A percentile compares a stretch with the other conserved stretches of the same genome.
Conservation (phyloP, 2,888 invertebrate species). For the Amphipyra tragopoginis region DNA sequence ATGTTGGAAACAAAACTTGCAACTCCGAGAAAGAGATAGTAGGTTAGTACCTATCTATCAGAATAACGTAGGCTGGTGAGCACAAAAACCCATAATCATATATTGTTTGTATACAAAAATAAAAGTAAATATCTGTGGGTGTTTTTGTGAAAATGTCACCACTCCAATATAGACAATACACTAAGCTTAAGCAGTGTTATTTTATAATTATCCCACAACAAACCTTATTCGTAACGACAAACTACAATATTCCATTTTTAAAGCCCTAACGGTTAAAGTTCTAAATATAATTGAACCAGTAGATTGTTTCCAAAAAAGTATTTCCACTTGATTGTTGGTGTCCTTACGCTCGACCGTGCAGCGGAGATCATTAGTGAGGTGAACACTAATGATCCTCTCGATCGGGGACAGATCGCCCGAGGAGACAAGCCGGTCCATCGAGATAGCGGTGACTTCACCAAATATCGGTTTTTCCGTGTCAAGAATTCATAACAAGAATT, state of each 20-base stretch:
- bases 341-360: slow-evolving; percentile 58
- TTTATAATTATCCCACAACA: background rate
- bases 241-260: background rate
- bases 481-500: slow-evolving; percentile 60
- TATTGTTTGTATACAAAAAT: too few species aligned
- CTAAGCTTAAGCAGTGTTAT: background rate
- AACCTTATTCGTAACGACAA: background rate
- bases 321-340: slow-evolving; percentile 58
- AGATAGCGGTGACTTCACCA: slow-evolving; percentile 65
- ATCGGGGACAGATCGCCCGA: slow-evolving; percentile 72
- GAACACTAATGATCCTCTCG: slow-evolving; percentile 85
- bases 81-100: too few species aligned
- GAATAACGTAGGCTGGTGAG: too few species aligned
- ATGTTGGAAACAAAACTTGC: slow-evolving; percentile 8
- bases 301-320: slow-evolving; percentile 57
- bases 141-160: too few species aligned
- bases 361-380: slow-evolving; percentile 81
- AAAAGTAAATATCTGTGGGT: too few species aligned
- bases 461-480: slow-evolving; percentile 65
- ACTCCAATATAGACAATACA: too few species aligned
- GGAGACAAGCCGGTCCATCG: slow-evolving; percentile 67
- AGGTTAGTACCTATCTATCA: too few species aligned
- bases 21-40: slow-evolving; percentile 1
- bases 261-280: background rate
- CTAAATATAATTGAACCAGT: slow-evolving; percentile 51